A percentile compares a stretch with the other conserved stretches of the same genome.
Evolutionary conservation across 2,113 vertebrate species (phyloP).

Genomic region (Prunella himalayana): DNA sequence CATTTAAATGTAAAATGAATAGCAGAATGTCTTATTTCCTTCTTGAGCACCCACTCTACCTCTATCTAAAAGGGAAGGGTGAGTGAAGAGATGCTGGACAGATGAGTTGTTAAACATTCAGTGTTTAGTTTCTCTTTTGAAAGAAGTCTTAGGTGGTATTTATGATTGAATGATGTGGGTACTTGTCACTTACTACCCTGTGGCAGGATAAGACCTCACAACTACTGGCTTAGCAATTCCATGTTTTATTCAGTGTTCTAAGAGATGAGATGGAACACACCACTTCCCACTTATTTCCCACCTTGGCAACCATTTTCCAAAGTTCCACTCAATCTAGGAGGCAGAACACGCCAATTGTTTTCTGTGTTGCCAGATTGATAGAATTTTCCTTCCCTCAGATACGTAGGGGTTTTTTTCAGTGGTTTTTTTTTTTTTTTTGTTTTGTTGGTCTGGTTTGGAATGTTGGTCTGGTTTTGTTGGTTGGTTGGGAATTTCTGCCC

Average conservation of each 20-base stretch:
- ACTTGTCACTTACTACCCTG: not conserved
- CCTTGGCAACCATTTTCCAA: not conserved
- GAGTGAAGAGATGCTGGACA: not conserved
- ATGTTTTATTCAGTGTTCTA: not conserved
- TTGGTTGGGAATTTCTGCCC: not conserved
- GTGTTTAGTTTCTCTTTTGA: not conserved
- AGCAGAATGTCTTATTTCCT: not conserved
- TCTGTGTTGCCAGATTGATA: not conserved
- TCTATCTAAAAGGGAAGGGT: not conserved
- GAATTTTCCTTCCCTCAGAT: not conserved
- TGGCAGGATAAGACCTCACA: not conserved
- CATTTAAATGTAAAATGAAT: not conserved
- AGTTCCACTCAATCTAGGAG: not conserved
- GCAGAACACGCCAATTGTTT: not conserved
- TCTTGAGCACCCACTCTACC: not conserved
- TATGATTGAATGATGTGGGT: not conserved
- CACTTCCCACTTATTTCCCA: not conserved
- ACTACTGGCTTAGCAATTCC: not conserved
- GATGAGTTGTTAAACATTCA: not conserved
- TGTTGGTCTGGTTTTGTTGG: not conserved
- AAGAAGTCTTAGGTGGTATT: not conserved
- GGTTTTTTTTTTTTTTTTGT: not conserved
- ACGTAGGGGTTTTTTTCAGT: rapidly evolving
- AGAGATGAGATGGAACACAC: not conserved
- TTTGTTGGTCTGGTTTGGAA: not conserved